phyloP scores from a whole-genome alignment of 2,113 vertebrate species.

The Recurvirostra avosetta region DNA sequence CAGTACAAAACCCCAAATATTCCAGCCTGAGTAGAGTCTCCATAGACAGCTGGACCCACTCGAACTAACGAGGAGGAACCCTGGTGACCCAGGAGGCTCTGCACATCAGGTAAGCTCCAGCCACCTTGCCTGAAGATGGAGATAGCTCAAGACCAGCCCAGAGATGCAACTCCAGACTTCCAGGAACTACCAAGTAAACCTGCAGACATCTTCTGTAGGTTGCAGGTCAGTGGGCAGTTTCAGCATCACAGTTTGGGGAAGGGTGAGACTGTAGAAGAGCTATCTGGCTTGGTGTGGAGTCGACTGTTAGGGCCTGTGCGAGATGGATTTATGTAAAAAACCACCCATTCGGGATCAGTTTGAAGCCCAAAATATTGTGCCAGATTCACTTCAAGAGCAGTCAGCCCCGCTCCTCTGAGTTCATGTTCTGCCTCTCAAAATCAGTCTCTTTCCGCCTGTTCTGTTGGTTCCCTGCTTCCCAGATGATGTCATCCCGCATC shows the following conservation, averaged over 20 bases:
- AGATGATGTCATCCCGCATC: background rate
- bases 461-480: background rate
- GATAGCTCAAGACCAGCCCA: background rate
- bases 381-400: background rate
- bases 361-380: background rate
- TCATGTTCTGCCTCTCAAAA: background rate
- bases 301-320: background rate
- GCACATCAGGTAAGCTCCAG: background rate
- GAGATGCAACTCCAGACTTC: background rate
- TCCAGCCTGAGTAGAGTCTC: background rate
- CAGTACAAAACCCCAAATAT: background rate
- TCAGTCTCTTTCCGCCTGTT: background rate
- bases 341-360: background rate
- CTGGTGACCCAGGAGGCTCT: background rate
- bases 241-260: background rate
- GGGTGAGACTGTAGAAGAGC: background rate
- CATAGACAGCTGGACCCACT: background rate
- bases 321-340: background rate
- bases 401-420: background rate
- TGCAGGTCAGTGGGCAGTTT: background rate
- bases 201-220: background rate
- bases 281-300: background rate
- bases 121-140: background rate
- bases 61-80: background rate
- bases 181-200: background rate